Evolutionary conservation across 2,113 vertebrate genomes (phyloP), one percentile per base, ranked within the genome.

Genomic region (Sigmodon hispidus): DNA sequence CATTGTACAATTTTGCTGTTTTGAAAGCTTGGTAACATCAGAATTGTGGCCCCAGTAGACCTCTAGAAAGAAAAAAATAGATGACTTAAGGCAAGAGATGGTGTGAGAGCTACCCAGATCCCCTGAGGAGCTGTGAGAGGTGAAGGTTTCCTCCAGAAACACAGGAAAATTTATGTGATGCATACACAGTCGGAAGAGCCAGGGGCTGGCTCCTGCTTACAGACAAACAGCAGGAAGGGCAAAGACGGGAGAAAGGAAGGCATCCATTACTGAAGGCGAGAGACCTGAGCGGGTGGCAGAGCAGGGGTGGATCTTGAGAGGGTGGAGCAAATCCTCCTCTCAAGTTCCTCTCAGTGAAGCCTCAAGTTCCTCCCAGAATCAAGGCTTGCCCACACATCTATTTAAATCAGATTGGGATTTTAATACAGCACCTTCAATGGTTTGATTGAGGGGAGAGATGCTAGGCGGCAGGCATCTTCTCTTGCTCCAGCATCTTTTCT

Each of bases 221-320:
- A 93, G 94, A 94, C 84, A 91, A 91, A 96, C 12, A 70, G 87
- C 79, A 94, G 93, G 80, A 94, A 75, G n/a, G 26, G 45, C 0
- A 0, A 13, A 13, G 19, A 3, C 26, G 6, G 3, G 45, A 45
- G 81, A 40, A 24, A 91, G 93, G 95, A 76, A 94, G 73, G 45
- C 93, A 90, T 96, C 90, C 65, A 50, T 97, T 97, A 93, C 69
- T 0, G 10, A 15, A 61, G 79, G 65, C 6, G 0, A 52, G 91
- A 65, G 70, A 7, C 22, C 21, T 45, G 57, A 4, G 80, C 8
- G 80, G 79, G 57, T 3, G 24, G 57, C 0, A 0, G n/a, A 10
- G 59, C 0, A 1, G 16, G 21, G 34, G 80, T 40, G 83, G 67
- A 40, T 22, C 12, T 67, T n/a, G 72, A 19, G 15, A 13, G 65